Percentiles rank a stretch among this genome's conserved stretches.
phyloP scores from a whole-genome alignment of 1,140 invertebrate genomes.

The Adoxophyes honmai region DNA sequence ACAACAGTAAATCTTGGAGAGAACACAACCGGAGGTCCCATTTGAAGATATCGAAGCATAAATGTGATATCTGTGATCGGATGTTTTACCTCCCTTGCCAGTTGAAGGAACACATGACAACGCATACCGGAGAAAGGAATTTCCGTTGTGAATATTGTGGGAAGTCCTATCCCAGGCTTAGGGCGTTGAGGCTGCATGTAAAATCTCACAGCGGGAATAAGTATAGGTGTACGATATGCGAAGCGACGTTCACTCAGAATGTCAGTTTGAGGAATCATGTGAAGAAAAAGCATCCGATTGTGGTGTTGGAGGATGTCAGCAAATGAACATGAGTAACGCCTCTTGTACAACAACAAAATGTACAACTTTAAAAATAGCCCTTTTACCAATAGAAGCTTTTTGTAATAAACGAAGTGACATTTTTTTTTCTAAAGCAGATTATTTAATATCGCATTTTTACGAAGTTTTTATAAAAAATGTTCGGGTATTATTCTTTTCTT shows the following conservation, averaged over 20 bases:
- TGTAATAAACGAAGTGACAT: too few species aligned
- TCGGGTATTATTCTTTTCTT: too few species aligned
- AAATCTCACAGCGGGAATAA: slow-evolving; percentile 38
- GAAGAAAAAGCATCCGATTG: slow-evolving; percentile 47
- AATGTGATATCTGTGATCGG: slow-evolving; percentile 22
- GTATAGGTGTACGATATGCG: slow-evolving; percentile 45
- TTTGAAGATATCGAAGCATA: slow-evolving; percentile 20
- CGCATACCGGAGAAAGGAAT: slow-evolving; percentile 23
- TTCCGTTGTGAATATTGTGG: slow-evolving; percentile 25
- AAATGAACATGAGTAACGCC: slow-evolving; percentile 25
- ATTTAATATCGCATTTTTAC: too few species aligned
- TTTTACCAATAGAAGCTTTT: too few species aligned
- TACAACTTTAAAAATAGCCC: too few species aligned
- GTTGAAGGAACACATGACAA: slow-evolving; percentile 23
- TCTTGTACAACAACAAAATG: too few species aligned
- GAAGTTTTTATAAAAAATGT: too few species aligned
- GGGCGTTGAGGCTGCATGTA: slow-evolving; percentile 19
- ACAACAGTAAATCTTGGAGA: slow-evolving; percentile 18
- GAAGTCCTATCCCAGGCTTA: slow-evolving; percentile 21
- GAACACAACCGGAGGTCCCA: slow-evolving; percentile 24
- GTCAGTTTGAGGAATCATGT: slow-evolving; percentile 57
- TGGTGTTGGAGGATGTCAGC: slow-evolving; percentile 22
- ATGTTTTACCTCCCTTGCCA: slow-evolving; percentile 20
- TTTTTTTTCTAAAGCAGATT: too few species aligned
- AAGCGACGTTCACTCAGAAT: slow-evolving; percentile 52